Conservation (phyloP, 2,888 invertebrate genomes). For the Tenthredo scrophulariae region DNA sequence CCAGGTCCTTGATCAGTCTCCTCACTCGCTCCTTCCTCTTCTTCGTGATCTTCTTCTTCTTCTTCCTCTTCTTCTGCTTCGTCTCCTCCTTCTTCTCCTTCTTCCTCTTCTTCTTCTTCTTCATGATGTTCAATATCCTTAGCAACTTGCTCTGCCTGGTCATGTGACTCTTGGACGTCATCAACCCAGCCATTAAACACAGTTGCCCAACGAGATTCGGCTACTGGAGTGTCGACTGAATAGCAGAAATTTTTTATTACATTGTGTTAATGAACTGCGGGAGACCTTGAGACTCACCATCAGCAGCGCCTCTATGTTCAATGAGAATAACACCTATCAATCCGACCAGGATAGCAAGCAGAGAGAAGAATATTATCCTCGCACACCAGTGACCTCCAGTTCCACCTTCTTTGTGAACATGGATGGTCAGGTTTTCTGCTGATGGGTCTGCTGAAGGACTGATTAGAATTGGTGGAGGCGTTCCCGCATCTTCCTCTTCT, state of each 20-base stretch:
- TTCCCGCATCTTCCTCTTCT: conserved; percentile 75
- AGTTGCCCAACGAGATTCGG: conserved; percentile 86
- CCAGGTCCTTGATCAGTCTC: conserved; percentile 79
- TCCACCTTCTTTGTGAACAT: conserved; percentile 87
- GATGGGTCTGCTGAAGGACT: conserved; percentile 64
- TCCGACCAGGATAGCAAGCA: conserved; percentile 86
- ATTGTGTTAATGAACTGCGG: not conserved
- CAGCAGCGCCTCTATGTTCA: conserved; percentile 88
- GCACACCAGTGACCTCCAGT: conserved; percentile 93
- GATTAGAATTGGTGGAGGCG: conserved; percentile 69
- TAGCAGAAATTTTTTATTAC: conserved; percentile 55
- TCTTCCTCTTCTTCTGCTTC: conserved; percentile 78
- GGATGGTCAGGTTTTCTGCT: conserved; percentile 87
- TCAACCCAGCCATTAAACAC: conserved; percentile 91
- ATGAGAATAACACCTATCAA: conserved; percentile 89
- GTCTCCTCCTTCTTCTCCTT: conserved; percentile 79
- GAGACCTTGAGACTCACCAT: conserved; percentile 82
- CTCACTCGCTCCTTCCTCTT: conserved; percentile 73
- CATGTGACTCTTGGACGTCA: conserved; percentile 78
- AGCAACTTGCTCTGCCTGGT: conserved; percentile 65
- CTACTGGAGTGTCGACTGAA: conserved; percentile 81
- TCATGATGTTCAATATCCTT: conserved; percentile 80
- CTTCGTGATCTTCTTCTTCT: conserved; percentile 61
- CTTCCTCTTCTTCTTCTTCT: conserved; percentile 66
- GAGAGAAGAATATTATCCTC: conserved; percentile 89